Base-by-base conservation (phyloP, 1,140 invertebrate species). In the Papilio helenus region DNA sequence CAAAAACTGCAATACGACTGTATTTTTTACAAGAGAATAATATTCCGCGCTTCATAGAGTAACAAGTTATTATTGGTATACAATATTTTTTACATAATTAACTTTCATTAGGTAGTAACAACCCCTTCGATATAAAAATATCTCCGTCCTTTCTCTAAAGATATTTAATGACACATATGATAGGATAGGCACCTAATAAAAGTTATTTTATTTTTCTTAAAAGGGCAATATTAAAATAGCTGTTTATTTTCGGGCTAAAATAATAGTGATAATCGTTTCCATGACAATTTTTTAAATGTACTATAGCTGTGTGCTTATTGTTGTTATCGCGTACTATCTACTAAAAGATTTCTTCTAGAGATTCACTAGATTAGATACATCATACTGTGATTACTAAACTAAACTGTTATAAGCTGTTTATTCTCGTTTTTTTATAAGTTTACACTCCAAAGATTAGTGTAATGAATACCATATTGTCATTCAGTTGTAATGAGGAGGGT, bases 401-500 rank as follows among this genome's bases (percentile, higher is more conserved):
- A 9, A 55, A 55, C 51, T 55, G 4, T n/a, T 7, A 55, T 55
- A 55, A 55, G 18, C 18, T 8, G 18, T 55, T n/a, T 5, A n/a
- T 7, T 55, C 18, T 20, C n/a, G 8, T 23, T 7, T 26, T 58
- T 10, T 7, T 20, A 20, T 20, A 39, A 7, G 20, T 58, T 39
- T 34, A 34, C 0, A 39, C 34, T 39, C 7, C 55, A 55, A 7
- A 20, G n/a, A 20, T 9, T 65, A 68, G 12, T 16, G 34, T 16
- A 29, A 68, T 29, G 16, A 16, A 29, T 3, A 68, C 9, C n/a
- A 51, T 26, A 46, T 29, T 34, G 87, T 90, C 84, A 88, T 89
- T 90, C 83, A 90, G 89, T 91, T 90, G 89, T 82, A 86, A 84
- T 86, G 86, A 84, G 83, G 86, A 86, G 89, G 89, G 89, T 93